Base-by-base conservation (phyloP, 2,113 vertebrate species). In the Fulica atra region DNA sequence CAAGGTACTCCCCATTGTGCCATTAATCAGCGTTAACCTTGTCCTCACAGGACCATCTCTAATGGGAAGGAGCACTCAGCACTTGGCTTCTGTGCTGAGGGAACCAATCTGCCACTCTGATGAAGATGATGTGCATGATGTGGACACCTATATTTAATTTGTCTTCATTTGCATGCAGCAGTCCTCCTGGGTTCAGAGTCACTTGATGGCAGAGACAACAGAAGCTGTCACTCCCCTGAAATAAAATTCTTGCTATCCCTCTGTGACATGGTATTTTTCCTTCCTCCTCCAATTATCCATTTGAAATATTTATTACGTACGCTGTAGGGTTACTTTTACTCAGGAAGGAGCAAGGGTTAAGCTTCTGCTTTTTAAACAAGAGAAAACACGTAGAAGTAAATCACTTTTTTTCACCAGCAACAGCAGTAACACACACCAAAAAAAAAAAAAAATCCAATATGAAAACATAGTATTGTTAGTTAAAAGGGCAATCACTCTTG, bases 281-380 rank as follows among this genome's bases (percentile, higher is more conserved):
- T 84, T 92, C 35, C 20, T 78, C 56, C 72, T 89, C 90, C 79
- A 90, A 68, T 93, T 89, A 94, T 64, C 31, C 3, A 28, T 78
- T 94, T 96, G 5, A 90, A 96, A 90, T 96, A 94, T 94, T 95
- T 92, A 92, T 90, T 89, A 84, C 36, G 46, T 81, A 64, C 16
- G 6, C 57, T 46, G 16, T 77, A 95, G 72, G 6, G 53, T 89
- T 94, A 63, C 44, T 81, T 92, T 69, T 73, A 44, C 42, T 94
- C 73, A 69, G 70, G 21, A 95, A 93, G 81, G 88, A 81, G 9
- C 38, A 93, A 90, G 65, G 53, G 65, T 81, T 94, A 95, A 90
- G 17, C 84, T 81, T 88, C 57, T 91, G 38, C 1, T 81, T 92
- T 84, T 94, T 69, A 79, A 91, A 65, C 35, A 93, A 65, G 77